Base-by-base conservation (phyloP, 2,113 vertebrate species). In the Phaethon lepturus region DNA sequence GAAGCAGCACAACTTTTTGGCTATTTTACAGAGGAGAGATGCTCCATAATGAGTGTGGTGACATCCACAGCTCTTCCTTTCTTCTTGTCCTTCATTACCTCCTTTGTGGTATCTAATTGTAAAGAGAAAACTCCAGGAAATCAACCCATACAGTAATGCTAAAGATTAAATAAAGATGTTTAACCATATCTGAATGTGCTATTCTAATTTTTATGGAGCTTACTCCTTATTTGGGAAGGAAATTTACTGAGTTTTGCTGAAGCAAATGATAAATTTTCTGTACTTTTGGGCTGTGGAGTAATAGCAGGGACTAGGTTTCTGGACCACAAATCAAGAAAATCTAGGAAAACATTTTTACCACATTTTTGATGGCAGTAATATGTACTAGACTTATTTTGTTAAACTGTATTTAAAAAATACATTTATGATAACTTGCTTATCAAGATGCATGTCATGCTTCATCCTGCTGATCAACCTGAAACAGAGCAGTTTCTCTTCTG, bases 401-500 rank as follows among this genome's bases (percentile, higher is more conserved):
- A 75, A 92, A 56, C 13, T 71, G 7, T 33, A n/a, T 53, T 92
- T 95, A 86, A 88, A 38, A 93, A 95, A 16, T 40, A 45, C 22
- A 64, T 77, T 92, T 87, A 60, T 96, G 40, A 45, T 63, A 60
- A 44, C 58, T 62, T 71, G 29, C 44, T 92, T 85, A 59, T 95
- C 79, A 90, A 73, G 73, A 66, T 47, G 66, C 69, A 42, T 38
- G 59, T 81, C 86, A 35, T 60, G 35, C 14, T 52, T 66, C 0
- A 0, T 84, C 49, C 31, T 64, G 77, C 67, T 77, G 88, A 92
- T 90, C 73, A 75, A 31, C 19, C 86, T 78, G 68, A 78, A 95
- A 94, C 2, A 2, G 72, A 92, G 73, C 60, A 84, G 40, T 88
- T 95, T 92, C 92, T 91, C 92, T 91, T 55, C 53, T 86, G 88